phyloP scores from a whole-genome alignment of 2,888 invertebrate genomes.

The Empis stercorea region DNA sequence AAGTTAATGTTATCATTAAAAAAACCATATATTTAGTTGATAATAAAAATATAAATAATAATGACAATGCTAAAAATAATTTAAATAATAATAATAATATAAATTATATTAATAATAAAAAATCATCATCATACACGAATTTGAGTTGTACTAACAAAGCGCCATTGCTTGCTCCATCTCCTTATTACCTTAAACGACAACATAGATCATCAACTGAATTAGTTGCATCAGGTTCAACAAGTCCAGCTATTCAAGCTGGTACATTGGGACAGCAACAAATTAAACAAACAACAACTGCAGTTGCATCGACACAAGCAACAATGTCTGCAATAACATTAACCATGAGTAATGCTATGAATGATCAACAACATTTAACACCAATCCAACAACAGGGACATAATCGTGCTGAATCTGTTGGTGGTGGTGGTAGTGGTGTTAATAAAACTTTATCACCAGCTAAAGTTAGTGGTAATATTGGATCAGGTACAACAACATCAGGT shows the following conservation, averaged over 20 bases:
- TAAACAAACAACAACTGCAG: conserved; percentile 14
- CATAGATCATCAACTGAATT: conserved; percentile 27
- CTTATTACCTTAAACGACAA: conserved; percentile 25
- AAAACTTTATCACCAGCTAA: conserved; percentile 15
- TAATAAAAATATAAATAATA: conserved; percentile 8
- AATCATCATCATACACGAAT: conserved; percentile 14
- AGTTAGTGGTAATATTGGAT: conserved; percentile 17
- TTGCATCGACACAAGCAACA: conserved; percentile 20
- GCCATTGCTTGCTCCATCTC: conserved; percentile 36
- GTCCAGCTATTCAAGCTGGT: too few relatives aligned
- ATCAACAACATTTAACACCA: conserved; percentile 32
- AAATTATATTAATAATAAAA: conserved; percentile 16
- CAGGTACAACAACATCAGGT: conserved; percentile 24
- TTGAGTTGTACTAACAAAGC: conserved; percentile 26
- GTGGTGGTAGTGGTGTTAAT: conserved; percentile 4
- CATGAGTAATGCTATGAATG: conserved; percentile 18
- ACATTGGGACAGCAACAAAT: not conserved
- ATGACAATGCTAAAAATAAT: conserved; percentile 10
- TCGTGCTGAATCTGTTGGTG: conserved; percentile 18
- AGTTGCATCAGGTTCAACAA: conserved; percentile 19
- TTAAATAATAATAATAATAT: conserved; percentile 25
- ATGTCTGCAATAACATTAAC: conserved; percentile 19
- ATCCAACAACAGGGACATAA: conserved; percentile 27
- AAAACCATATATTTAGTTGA: conserved; percentile 7
- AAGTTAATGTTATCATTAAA: not conserved